These are phyloP conservation scores for Corbicula japonica DNA, from an alignment of 2,888 invertebrate species.

Conservation along the genomic window DNA sequence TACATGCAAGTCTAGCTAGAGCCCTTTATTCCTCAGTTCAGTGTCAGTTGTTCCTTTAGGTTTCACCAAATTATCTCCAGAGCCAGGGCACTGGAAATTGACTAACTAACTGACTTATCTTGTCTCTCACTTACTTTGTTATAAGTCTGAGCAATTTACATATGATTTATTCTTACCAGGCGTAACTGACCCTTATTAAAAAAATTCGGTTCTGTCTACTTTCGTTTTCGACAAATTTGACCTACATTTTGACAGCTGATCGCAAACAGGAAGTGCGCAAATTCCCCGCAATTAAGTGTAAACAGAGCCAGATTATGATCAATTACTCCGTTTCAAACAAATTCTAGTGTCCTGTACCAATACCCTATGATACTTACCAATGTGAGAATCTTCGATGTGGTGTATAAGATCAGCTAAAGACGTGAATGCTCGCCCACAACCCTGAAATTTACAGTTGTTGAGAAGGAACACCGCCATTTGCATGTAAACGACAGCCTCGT, in stretches of 20 bases:
- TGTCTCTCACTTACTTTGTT: too few species aligned
- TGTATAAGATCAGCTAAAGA: conserved; percentile 93
- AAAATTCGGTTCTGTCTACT: conserved; percentile 7
- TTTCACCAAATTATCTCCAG: too few species aligned
- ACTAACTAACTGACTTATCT: too few species aligned
- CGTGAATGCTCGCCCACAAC: conserved; percentile 94
- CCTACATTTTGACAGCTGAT: conserved; percentile 49
- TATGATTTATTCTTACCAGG: too few species aligned
- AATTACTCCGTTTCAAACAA: background rate
- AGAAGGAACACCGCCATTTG: conserved; percentile 95
- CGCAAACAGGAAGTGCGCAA: conserved; percentile 64
- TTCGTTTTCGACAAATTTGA: conserved; percentile 31
- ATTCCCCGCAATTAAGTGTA: conserved; percentile 64
- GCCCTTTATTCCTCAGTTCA: too few species aligned
- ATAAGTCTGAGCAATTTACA: too few species aligned
- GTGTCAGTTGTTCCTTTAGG: too few species aligned
- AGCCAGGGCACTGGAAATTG: too few species aligned
- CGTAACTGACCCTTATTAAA: too few species aligned
- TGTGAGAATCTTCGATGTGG: conserved; percentile 95
- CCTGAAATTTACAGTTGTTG: conserved; percentile 95
- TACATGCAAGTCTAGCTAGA: too few species aligned
- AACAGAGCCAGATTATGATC: conserved; percentile 31
- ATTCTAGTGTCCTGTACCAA: background rate
- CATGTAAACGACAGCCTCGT: conserved; percentile 54
- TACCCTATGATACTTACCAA: conserved; percentile 89